phyloP scores from a whole-genome alignment of 2,797 vertebrate genomes.

The Melopsittacus undulatus region DNA sequence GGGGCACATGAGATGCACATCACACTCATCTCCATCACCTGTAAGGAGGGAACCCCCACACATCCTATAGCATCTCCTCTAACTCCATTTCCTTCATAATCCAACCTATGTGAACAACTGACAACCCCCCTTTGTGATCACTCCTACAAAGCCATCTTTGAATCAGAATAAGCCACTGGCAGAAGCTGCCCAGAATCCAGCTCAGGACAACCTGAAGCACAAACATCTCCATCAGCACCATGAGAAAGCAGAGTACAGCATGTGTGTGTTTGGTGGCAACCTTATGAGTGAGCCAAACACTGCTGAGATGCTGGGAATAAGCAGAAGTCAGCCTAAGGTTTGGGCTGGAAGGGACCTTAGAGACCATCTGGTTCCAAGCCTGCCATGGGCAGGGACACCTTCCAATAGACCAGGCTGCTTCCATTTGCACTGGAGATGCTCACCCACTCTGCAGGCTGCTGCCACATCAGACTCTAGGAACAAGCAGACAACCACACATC shows the following conservation, averaged over 20 bases:
- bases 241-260: not conserved
- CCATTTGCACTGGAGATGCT: not conserved
- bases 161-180: not conserved
- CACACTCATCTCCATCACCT: fast-evolving
- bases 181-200: not conserved
- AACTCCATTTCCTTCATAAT: not conserved
- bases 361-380: not conserved
- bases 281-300: not conserved
- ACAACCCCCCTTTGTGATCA: not conserved
- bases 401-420: not conserved
- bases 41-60: fast-evolving
- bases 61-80: not conserved
- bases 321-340: not conserved
- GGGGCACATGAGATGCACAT: not conserved
- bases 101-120: fast-evolving
- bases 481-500: not conserved
- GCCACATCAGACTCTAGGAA: not conserved
- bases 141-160: fast-evolving
- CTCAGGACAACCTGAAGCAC: not conserved
- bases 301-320: not conserved
- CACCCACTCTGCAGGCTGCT: not conserved
- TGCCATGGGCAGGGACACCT: not conserved
- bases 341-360: not conserved
- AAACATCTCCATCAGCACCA: not conserved
- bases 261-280: not conserved